Base-by-base conservation (phyloP, 1,140 invertebrate genomes). In the Zaprionus nigranus region DNA sequence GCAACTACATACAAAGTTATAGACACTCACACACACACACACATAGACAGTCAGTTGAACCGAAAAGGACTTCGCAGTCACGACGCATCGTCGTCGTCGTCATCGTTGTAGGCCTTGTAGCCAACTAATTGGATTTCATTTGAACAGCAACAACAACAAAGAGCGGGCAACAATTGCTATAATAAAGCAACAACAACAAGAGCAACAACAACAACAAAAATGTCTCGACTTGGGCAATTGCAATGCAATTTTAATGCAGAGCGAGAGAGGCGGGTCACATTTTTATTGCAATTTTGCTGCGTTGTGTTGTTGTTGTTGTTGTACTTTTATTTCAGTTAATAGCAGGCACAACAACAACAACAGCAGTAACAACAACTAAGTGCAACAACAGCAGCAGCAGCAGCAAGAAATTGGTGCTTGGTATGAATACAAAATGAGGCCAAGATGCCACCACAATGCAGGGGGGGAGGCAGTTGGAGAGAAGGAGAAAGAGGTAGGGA, bases 191-290 rank as follows among this genome's bases (percentile, higher is more conserved):
- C 60, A 67, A 75, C 60, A 61, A 78, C 70, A 75, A 74, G 70
- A 65, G 6, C 28, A 28, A 75, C 77, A 83, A 70, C 38, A 58
- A 72, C 62, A 49, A 22, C 30, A 66, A 57, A n/a, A 61, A 69
- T 59, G 65, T 69, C 66, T 75, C 59, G 72, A 69, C 72, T 69
- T 63, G 51, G 78, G 84, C 88, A 91, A 91, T 91, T 85, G 90
- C 83, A 87, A 91, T 91, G 90, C 90, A 91, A 91, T 91, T 91
- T 91, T 91, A 91, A 91, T 91, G 90, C 86, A 86, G 84, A 90
- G 75, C 80, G 75, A 76, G 77, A 79, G 85, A 79, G 85, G 80
- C 78, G 85, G 84, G 66, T 78, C 75, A 70, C 84, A 88, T 84
- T 88, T 88, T 88, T 88, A 87, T 88, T 88, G 85, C 85, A 87